phyloP scores from a whole-genome alignment of 2,888 invertebrate species.

The Abscondita cerata region DNA sequence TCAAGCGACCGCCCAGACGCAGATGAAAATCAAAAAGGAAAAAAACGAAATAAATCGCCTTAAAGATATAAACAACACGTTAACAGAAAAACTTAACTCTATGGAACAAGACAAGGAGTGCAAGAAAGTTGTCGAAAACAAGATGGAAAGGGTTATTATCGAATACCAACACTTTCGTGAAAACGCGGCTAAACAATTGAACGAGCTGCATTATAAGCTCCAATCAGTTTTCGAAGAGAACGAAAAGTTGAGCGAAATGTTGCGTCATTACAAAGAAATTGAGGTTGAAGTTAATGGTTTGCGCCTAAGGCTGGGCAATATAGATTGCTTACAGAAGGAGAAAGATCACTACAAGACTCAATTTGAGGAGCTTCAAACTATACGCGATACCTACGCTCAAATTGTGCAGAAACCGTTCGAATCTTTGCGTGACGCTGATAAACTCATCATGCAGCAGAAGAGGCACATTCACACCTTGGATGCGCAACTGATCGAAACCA shows the following conservation, averaged over 20 bases:
- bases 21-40: constrained; percentile 43
- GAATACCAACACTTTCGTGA: constrained; percentile 9
- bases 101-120: constrained; percentile 1
- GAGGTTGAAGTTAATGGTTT: constrained; percentile 20
- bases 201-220: constrained; percentile 9
- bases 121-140: constrained; percentile 15
- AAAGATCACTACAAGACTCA: constrained; percentile 29
- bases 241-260: constrained; percentile 1
- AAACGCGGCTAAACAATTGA: background rate
- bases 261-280: constrained; percentile 9
- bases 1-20: too few species aligned
- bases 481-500: background rate
- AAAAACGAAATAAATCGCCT: constrained; percentile 40
- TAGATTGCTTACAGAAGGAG: constrained; percentile 21
- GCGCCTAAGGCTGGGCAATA: constrained; percentile 10
- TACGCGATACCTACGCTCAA: constrained; percentile 1
- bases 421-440: background rate
- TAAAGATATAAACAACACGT: constrained; percentile 34
- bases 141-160: background rate
- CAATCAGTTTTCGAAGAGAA: constrained; percentile 9
- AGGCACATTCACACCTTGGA: background rate
- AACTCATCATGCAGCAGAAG: background rate
- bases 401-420: background rate
- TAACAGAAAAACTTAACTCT: background rate
- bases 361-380: background rate